Percentiles rank a stretch among this genome's conserved stretches.
These are phyloP conservation scores for Aldrovandia affinis DNA, from an alignment of 2,797 vertebrate species.

Conservation along the genomic window DNA sequence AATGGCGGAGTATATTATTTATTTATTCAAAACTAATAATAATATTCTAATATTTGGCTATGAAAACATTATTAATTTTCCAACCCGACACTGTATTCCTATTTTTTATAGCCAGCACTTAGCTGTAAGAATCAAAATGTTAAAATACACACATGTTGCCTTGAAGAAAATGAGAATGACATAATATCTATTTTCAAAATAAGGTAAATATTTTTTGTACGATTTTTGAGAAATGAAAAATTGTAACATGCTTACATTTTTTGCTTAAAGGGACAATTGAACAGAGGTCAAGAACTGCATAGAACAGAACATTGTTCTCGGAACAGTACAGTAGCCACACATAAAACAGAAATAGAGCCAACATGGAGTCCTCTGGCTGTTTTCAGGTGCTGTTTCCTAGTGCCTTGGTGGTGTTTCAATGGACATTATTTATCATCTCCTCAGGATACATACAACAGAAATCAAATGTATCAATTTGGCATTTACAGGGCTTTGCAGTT, in stretches of 20 bases:
- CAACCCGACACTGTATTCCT: not conserved
- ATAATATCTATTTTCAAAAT: too few relatives aligned
- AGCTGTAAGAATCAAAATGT: too few relatives aligned
- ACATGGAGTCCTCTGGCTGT: not conserved
- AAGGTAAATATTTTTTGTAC: not conserved
- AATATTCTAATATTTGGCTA: too few relatives aligned
- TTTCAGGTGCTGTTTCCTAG: not conserved
- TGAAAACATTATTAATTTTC: too few relatives aligned
- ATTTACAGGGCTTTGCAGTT: not conserved
- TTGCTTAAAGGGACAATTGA: not conserved
- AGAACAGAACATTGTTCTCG: not conserved
- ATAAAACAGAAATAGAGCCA: not conserved
- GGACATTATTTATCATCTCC: not conserved
- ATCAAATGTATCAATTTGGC: not conserved
- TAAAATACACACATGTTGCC: not conserved
- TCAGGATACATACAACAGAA: not conserved
- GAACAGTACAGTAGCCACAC: not conserved
- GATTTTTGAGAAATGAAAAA: not conserved
- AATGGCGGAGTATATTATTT: too few relatives aligned
- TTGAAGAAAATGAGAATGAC: too few relatives aligned
- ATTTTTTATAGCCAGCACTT: not conserved
- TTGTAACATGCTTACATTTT: not conserved
- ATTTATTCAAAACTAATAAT: too few relatives aligned
- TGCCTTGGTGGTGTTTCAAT: not conserved
- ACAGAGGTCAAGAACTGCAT: too few relatives aligned